phyloP scores from a whole-genome alignment of 2,888 invertebrate genomes.

The Scaptomyza caliginosa region DNA sequence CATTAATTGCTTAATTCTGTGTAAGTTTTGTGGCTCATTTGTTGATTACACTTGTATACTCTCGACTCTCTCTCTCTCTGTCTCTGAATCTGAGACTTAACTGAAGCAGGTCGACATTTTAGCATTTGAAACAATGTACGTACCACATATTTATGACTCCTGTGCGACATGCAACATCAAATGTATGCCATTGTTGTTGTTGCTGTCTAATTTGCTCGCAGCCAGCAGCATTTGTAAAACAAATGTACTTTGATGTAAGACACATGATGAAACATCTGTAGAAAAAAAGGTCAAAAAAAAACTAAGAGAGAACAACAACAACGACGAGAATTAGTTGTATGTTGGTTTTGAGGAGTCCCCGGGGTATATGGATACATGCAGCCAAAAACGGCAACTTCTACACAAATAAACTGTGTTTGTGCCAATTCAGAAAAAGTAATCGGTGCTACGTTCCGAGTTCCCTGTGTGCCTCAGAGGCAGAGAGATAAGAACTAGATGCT shows the following conservation, averaged over 20 bases:
- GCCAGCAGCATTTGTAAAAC: slow-evolving; percentile 54
- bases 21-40: neutral
- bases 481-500: neutral
- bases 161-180: slow-evolving; percentile 41
- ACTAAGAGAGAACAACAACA: slow-evolving; percentile 21
- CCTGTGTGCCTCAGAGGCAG: slow-evolving; percentile 12
- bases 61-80: too few species aligned
- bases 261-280: slow-evolving; percentile 55
- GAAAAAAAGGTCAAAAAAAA: slow-evolving; percentile 18
- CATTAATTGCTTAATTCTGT: slow-evolving; percentile 1
- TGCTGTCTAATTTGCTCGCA: slow-evolving; percentile 60
- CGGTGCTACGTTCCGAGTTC: slow-evolving; percentile 13
- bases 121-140: slow-evolving; percentile 22
- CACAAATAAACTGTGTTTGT: slow-evolving; percentile 33
- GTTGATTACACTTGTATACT: too few species aligned
- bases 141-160: slow-evolving; percentile 16
- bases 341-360: slow-evolving; percentile 3
- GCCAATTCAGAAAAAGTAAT: slow-evolving; percentile 34
- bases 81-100: neutral
- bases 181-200: slow-evolving; percentile 40
- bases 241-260: slow-evolving; percentile 76
- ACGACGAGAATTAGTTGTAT: slow-evolving; percentile 39
- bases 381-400: slow-evolving; percentile 10
- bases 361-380: slow-evolving; percentile 7
- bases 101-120: slow-evolving; percentile 19